Evolutionary conservation across 2,113 vertebrate genomes (phyloP).

Genomic region (Sialia sialis): DNA sequence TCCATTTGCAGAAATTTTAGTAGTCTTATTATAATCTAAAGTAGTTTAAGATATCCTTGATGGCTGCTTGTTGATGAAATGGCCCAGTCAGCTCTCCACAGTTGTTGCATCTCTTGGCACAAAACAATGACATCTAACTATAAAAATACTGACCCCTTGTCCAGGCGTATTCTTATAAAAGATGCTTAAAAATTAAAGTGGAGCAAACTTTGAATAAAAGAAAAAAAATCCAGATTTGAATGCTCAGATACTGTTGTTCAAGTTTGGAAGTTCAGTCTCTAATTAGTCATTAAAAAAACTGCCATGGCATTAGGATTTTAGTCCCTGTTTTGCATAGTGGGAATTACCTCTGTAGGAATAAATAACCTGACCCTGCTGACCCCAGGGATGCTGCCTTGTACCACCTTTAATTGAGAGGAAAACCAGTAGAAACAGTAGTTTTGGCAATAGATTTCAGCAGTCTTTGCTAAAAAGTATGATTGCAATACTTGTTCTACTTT

Average conservation of each 20-base stretch:
- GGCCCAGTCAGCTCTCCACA: not conserved
- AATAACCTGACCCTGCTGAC: accelerated
- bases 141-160: not conserved
- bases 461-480: not conserved
- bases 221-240: not conserved
- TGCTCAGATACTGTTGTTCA: not conserved
- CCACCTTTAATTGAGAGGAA: not conserved
- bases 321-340: not conserved
- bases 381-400: not conserved
- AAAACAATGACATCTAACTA: not conserved
- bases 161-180: not conserved
- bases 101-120: not conserved
- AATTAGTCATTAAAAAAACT: not conserved
- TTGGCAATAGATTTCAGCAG: not conserved
- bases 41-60: not conserved
- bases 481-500: not conserved
- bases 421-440: not conserved
- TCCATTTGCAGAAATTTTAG: not conserved
- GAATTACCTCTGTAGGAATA: not conserved
- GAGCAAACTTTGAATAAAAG: not conserved
- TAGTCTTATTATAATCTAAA: not conserved
- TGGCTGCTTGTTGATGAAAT: not conserved
- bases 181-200: not conserved
- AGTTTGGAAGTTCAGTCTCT: not conserved
- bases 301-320: not conserved